Conservation (phyloP, 1,140 invertebrate genomes). For the Cyclina sinensis region DNA sequence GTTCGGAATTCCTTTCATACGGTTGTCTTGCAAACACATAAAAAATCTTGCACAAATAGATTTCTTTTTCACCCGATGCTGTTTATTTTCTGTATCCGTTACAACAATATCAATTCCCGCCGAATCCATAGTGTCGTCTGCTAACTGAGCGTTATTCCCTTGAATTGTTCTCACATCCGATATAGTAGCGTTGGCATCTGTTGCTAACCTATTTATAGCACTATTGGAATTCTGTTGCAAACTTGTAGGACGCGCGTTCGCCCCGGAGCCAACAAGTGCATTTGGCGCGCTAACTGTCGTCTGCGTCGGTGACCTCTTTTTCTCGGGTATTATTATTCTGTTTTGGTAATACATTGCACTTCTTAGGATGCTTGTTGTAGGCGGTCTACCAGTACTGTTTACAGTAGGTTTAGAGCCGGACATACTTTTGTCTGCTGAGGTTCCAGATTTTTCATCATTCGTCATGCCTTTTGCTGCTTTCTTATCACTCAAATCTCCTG, state of each 20-base stretch:
- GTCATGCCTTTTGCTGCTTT: background rate
- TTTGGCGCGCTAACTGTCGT: background rate
- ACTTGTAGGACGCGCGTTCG: slow-evolving; percentile 34
- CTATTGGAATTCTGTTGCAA: slow-evolving; percentile 58
- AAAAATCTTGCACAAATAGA: slow-evolving; percentile 47
- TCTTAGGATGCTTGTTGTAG: slow-evolving; percentile 53
- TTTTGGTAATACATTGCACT: slow-evolving; percentile 65
- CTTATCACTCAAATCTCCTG: background rate
- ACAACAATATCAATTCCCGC: slow-evolving; percentile 64
- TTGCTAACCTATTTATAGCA: slow-evolving; percentile 28
- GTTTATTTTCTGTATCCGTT: slow-evolving; percentile 42
- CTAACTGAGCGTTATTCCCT: background rate
- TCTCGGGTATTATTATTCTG: slow-evolving; percentile 58
- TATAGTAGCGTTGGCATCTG: background rate
- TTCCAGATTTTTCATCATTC: background rate
- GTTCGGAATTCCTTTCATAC: slow-evolving; percentile 59
- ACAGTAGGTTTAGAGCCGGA: background rate
- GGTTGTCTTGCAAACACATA: slow-evolving; percentile 54
- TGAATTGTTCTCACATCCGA: slow-evolving; percentile 19
- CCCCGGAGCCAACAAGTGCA: background rate
- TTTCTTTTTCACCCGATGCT: slow-evolving; percentile 22
- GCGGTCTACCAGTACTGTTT: slow-evolving; percentile 29
- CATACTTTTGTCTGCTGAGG: background rate
- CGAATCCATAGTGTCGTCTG: slow-evolving; percentile 37
- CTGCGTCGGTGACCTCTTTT: slow-evolving; percentile 7